Conservation (phyloP, 2,888 invertebrate genomes). For the Leucoptera coffeella region DNA sequence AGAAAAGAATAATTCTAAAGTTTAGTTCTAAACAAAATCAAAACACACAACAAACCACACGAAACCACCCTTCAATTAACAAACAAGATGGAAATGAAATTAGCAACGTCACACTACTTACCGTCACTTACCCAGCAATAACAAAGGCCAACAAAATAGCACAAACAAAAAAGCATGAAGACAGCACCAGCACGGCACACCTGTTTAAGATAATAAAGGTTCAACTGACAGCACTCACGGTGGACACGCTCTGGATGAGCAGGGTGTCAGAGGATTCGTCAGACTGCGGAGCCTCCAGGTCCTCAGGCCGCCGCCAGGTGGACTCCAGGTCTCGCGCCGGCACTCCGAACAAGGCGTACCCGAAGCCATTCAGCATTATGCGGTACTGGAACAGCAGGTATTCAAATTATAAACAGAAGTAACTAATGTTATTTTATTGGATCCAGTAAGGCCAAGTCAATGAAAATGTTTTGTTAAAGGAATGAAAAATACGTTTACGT, state of each 20-base stretch:
- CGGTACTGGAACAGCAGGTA: conserved; percentile 75
- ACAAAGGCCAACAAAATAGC: neutral
- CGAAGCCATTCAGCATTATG: conserved; percentile 77
- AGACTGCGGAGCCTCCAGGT: conserved; percentile 34
- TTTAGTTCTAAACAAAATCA: too few species aligned
- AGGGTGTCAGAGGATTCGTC: conserved; percentile 46
- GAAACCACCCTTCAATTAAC: too few species aligned
- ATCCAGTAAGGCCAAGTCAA: too few species aligned
- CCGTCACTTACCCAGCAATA: neutral
- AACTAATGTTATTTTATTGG: too few species aligned
- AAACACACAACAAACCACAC: too few species aligned
- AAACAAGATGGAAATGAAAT: too few species aligned
- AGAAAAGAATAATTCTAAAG: too few species aligned
- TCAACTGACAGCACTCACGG: conserved; percentile 54
- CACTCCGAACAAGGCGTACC: conserved; percentile 71
- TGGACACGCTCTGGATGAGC: conserved; percentile 55
- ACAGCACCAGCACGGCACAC: conserved; percentile 9
- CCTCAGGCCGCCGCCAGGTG: conserved; percentile 62
- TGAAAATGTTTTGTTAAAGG: too few species aligned
- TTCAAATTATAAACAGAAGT: too few species aligned
- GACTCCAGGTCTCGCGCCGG: conserved; percentile 66
- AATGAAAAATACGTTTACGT: too few species aligned
- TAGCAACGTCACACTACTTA: too few species aligned
- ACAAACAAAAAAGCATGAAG: neutral
- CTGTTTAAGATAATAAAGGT: conserved; percentile 15